Percentiles rank a stretch among this genome's conserved stretches.
Conservation (phyloP, 1,140 invertebrate genomes). For the Hyposmocoma kahamanoa region DNA sequence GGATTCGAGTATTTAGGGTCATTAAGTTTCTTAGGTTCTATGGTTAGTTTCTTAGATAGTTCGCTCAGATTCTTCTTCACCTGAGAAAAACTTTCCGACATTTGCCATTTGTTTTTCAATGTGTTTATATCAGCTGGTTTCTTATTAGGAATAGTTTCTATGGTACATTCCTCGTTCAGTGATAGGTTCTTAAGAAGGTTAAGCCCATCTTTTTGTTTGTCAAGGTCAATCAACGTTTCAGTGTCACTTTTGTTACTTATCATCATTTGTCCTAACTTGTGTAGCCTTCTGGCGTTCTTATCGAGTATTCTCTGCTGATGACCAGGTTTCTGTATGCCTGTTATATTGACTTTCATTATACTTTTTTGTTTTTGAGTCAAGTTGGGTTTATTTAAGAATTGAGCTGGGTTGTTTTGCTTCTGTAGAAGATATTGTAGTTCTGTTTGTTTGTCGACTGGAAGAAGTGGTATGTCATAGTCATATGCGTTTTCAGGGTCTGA, state of each 20-base stretch:
- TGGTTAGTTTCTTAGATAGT: constrained; percentile 56
- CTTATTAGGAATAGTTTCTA: constrained; percentile 64
- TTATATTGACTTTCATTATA: constrained; percentile 39
- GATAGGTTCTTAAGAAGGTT: constrained; percentile 54
- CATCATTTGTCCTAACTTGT: constrained; percentile 64
- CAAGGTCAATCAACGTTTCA: constrained; percentile 41
- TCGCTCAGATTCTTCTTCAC: constrained; percentile 68
- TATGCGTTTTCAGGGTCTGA: constrained; percentile 43
- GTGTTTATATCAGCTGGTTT: constrained; percentile 59
- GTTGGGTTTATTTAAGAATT: constrained; percentile 55
- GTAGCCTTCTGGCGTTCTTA: constrained; percentile 63
- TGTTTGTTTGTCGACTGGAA: constrained; percentile 62
- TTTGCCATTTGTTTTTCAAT: constrained; percentile 68
- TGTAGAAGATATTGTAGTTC: constrained; percentile 65
- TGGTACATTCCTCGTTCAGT: constrained; percentile 67
- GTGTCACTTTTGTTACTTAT: constrained; percentile 45
- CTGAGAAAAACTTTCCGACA: constrained; percentile 67
- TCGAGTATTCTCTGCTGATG: constrained; percentile 56
- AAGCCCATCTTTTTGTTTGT: constrained; percentile 37
- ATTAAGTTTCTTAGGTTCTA: constrained; percentile 50
- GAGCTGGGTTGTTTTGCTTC: constrained; percentile 65
- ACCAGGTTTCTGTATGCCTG: constrained; percentile 53
- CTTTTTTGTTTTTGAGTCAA: constrained; percentile 60
- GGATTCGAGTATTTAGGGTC: constrained; percentile 65
- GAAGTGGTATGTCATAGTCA: constrained; percentile 38